Conservation (phyloP, 2,797 vertebrate genomes). For the Gymnoscopelus microlampas region DNA sequence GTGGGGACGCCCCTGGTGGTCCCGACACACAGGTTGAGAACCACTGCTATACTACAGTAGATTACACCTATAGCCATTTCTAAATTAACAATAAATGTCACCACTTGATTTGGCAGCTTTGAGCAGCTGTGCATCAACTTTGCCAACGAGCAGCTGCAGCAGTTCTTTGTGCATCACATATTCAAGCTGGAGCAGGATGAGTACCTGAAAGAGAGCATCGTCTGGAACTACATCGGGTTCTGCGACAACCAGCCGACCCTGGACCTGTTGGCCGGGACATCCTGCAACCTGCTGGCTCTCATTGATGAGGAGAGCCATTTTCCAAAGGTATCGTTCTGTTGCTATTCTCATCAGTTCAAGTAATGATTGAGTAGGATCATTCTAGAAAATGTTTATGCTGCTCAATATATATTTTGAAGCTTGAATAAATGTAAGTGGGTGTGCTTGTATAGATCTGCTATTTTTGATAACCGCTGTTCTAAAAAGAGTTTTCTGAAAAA, state of each 20-base stretch:
- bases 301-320: constrained; percentile 93
- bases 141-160: constrained; percentile 96
- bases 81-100: too few relatives aligned
- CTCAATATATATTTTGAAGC: too few relatives aligned
- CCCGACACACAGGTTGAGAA: too few relatives aligned
- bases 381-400: too few relatives aligned
- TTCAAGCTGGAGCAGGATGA: constrained; percentile 94
- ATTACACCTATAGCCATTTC: too few relatives aligned
- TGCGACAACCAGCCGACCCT: constrained; percentile 87
- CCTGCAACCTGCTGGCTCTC: constrained; percentile 89
- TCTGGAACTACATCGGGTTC: constrained; percentile 87
- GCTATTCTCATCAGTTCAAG: background rate
- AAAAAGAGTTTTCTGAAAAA: background rate
- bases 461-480: too few relatives aligned
- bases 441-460: too few relatives aligned
- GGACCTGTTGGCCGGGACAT: constrained; percentile 85
- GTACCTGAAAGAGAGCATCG: constrained; percentile 85
- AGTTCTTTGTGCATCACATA: constrained; percentile 92
- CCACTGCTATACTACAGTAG: too few relatives aligned
- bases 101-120: constrained; percentile 80
- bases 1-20: too few relatives aligned
- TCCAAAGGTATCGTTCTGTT: constrained; percentile 82
- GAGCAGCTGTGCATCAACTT: constrained; percentile 98
- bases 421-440: too few relatives aligned
- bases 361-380: background rate